Base-by-base conservation (phyloP, 2,888 invertebrate genomes). In the Drosophila atroscutellata region DNA sequence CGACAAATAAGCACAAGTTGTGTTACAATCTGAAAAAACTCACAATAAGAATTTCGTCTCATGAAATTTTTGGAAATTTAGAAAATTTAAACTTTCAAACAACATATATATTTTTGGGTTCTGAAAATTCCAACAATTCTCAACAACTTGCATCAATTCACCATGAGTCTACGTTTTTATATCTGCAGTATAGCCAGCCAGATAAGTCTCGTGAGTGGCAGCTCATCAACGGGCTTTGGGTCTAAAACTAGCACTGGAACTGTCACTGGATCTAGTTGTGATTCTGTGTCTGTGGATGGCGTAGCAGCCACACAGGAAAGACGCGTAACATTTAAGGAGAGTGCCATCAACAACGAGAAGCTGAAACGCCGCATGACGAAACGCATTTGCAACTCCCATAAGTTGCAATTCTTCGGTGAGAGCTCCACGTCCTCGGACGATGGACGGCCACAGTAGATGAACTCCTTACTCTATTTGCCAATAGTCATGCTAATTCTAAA, bases 361-460 rank as follows among this genome's bases (percentile, higher is more conserved):
- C 36, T 89, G 72, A 75, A 83, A 55, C 71, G 84, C 0, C 78
- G 69, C 34, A 90, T 71, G 13, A 83, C 84, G 13, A 90, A 89
- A 20, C 89, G 90, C 64, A 83, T 89, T 15, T 85, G 84, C 72
- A 73, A 89, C 26, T 86, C 86, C 42, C 66, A 51, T 9, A 89
- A 71, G 55, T 86, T 75, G 15, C 81, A 89, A 1, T 58, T n/a
- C 8, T 90, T 80, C 5, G 84, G 58, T 26, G 78, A 77, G 58
- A 89, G 87, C 26, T 89, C 84, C 30, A 89, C 90, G 2, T 89
- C 89, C 30, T 85, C 90, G 2, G 6, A 7, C 36, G 90, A 90
- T 30, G 89, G n/a, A n/a, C 7, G 7, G 7, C 28, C 7, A 28
- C 20, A 11, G 24, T 32, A 4, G 20, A 9, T 32, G 20, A 11